Evolutionary conservation across 2,113 vertebrate genomes (phyloP), one percentile per base, ranked within the genome.

Genomic region (Melospiza georgiana): DNA sequence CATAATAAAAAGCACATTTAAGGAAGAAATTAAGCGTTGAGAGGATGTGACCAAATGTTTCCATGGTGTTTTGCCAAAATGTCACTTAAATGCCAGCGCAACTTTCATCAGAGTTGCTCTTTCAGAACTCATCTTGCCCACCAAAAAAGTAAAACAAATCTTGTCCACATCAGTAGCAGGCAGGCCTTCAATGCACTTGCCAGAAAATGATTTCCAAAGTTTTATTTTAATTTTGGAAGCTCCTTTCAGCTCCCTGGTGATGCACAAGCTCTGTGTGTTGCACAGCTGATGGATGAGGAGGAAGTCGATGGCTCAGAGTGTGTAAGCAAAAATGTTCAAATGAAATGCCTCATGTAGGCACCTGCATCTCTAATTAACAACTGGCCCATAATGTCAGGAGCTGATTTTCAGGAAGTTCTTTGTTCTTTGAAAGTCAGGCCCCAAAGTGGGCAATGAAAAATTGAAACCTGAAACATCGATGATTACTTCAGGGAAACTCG

Each of bases 1-100:
- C 97, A 98, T 93, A 98, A 97, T 98, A 97, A 97, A 97, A 98
- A 97, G 96, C 98, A 96, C 96, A 96, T 97, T 97, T 98, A 98
- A 98, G 95, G 94, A 97, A 98, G 94, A 98, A 98, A 98, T 97
- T 97, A 97, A 96, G 81, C 48, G 7, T 75, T 95, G 95, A 73
- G 90, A 97, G 96, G 95, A 98, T 96, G 91, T 97, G 97, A 97
- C 98, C 97, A 97, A 97, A 98, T 97, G 94, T 98, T 98, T 98
- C 97, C 92, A 15, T 48, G 87, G 91, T 92, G 91, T 97, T 98
- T 97, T 96, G 96, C 97, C 95, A 98, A 96, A 96, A 97, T 92
- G 90, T 97, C 96, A 94, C 95, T 98, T 96, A 95, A 88, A 97
- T 96, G 94, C 96, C 97, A 97, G 72, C 16, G 79, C 13, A 43